A percentile compares a stretch with the other conserved stretches of the same genome.
These are phyloP conservation scores for Neoarius graeffei DNA, from an alignment of 2,113 vertebrate genomes.

Conservation along the genomic window DNA sequence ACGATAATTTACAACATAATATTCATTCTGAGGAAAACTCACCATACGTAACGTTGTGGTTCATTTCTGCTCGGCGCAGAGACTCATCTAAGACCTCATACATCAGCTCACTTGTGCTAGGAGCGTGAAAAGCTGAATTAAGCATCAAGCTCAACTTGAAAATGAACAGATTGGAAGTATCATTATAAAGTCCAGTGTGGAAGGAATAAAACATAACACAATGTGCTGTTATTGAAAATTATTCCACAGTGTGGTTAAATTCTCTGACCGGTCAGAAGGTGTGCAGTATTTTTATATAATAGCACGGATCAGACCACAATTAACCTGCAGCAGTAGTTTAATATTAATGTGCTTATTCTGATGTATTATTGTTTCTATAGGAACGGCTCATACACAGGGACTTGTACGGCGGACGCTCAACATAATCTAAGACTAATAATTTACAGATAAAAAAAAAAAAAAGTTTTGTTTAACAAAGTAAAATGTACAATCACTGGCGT, in stretches of 20 bases:
- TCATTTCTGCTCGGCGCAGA: conserved; percentile 95
- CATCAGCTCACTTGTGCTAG: conserved; percentile 90
- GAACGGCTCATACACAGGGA: background rate
- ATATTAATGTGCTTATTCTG: background rate
- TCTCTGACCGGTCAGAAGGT: background rate
- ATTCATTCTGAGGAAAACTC: conserved; percentile 3
- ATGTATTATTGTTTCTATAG: background rate
- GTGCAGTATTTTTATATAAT: background rate
- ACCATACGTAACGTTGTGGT: conserved; percentile 98
- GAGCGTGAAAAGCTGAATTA: conserved; percentile 32
- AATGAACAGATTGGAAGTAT: background rate
- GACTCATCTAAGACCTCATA: conserved; percentile 96
- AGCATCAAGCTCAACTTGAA: background rate
- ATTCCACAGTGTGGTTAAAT: background rate
- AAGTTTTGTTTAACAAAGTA: background rate
- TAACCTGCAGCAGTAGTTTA: background rate
- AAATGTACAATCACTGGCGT: background rate
- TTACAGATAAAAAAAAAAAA: background rate
- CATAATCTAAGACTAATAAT: background rate
- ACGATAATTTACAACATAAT: background rate
- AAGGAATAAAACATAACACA: background rate
- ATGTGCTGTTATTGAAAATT: background rate
- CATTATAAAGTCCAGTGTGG: background rate
- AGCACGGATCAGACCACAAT: background rate
- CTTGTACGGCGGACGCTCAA: background rate